Evolutionary conservation across 2,113 vertebrate species (phyloP).

Genomic region (Microcebus griseorufus): DNA sequence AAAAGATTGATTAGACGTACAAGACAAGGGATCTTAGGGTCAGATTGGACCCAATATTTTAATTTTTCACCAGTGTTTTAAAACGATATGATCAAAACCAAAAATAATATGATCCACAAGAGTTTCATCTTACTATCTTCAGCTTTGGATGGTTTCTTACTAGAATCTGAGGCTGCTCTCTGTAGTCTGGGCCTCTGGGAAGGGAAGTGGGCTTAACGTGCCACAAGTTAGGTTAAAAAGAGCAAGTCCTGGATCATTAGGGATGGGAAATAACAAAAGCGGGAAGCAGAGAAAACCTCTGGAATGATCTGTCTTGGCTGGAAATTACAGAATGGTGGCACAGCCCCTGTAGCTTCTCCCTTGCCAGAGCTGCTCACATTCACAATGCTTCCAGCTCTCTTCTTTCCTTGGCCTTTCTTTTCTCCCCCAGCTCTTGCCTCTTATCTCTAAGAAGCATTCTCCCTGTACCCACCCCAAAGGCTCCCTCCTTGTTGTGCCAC

Average conservation of each 20-base stretch:
- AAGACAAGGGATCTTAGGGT: background rate
- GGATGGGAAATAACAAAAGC: background rate
- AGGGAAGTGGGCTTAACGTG: background rate
- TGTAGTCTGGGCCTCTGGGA: background rate
- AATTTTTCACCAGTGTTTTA: background rate
- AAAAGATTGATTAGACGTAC: background rate
- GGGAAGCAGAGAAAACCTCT: conserved; percentile 3
- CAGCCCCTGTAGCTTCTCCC: background rate
- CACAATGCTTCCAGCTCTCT: background rate
- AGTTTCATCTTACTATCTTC: background rate
- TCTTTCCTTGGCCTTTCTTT: background rate
- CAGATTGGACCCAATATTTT: background rate
- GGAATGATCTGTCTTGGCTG: background rate
- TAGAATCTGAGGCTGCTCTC: background rate
- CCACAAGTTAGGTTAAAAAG: background rate
- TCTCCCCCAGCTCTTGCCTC: background rate
- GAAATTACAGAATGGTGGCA: background rate
- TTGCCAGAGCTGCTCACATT: background rate
- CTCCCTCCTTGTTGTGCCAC: background rate
- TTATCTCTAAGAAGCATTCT: background rate
- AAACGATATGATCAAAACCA: background rate
- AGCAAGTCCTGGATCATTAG: background rate
- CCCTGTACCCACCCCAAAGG: background rate
- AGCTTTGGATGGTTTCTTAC: background rate
- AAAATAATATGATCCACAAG: background rate